A percentile compares a stretch with the other conserved stretches of the same genome.
Conservation (phyloP, 2,797 vertebrate species). For the Orestias chungarensis region DNA sequence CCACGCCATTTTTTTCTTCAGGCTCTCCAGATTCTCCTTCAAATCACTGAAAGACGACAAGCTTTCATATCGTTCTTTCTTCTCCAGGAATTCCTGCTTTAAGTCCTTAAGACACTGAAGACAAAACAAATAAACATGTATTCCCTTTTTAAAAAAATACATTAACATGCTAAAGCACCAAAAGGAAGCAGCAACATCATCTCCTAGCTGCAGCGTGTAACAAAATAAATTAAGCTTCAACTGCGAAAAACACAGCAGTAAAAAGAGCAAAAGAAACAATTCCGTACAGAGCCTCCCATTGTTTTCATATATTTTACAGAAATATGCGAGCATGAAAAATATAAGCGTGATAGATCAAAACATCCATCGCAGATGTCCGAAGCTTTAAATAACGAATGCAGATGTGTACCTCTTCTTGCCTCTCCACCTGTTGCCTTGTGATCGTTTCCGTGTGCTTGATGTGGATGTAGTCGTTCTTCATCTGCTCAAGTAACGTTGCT, state of each 20-base stretch:
- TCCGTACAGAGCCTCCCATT: neutral
- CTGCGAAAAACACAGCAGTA: neutral
- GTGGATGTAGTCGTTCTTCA: slow-evolving; percentile 79
- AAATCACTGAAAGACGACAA: slow-evolving; percentile 61
- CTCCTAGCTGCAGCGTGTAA: neutral
- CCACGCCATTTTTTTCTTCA: slow-evolving; percentile 66
- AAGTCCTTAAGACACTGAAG: slow-evolving; percentile 55
- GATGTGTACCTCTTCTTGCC: slow-evolving; percentile 67
- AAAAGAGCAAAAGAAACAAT: neutral
- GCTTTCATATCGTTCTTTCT: slow-evolving; percentile 72
- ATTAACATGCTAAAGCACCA: neutral
- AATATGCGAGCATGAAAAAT: neutral
- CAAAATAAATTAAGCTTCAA: neutral
- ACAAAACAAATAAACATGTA: slow-evolving; percentile 5
- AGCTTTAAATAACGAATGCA: neutral
- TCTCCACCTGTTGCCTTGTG: slow-evolving; percentile 76
- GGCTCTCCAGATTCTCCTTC: slow-evolving; percentile 60
- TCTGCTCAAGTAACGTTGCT: slow-evolving; percentile 79
- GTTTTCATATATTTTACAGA: neutral
- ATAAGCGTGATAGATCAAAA: neutral
- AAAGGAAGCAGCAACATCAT: neutral
- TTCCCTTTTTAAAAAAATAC: neutral
- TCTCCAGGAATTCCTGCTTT: slow-evolving; percentile 66
- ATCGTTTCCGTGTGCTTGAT: slow-evolving; percentile 76
- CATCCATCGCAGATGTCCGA: neutral